Evolutionary conservation across 92 coral and sea anemone genomes (phyloP), one percentile per base, ranked within the genome.

Genomic region (Scolanthus callimorphus): DNA sequence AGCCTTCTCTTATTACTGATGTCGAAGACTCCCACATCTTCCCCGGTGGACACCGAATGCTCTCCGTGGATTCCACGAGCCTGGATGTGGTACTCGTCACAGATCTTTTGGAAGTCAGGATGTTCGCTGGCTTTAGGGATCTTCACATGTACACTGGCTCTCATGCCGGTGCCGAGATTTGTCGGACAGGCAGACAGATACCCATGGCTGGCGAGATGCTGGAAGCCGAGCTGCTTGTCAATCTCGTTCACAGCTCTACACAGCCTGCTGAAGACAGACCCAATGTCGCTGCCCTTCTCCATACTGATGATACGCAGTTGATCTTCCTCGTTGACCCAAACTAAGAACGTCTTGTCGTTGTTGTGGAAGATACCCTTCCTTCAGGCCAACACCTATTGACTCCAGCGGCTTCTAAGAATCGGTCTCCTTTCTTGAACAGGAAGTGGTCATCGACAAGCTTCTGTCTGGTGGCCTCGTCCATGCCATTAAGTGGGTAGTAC

Each of bases 341-440:
- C 95, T 29, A 90, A 52, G 79, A 90, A 90, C 8, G 95, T 85
- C 67, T 85, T 90, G 66, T 75, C 83, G 38, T 56, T 63, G 67
- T 90, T 90, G 84, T 81, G 89, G 79, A 69, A 90, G 84, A 90
- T 90, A 17, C 97, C 97, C 11, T 95, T 85, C 95, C 97, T 28
- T 82, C 83, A 0, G 97, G 97, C 97, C 97, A 90, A 53, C 68
- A 77, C 41, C 76, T 69, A 55, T 82, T 81, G 27, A 78, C 64
- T 8, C 97, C 97, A 11, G 85, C 88, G 17, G 83, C 62, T 51
- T 85, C 92, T 66, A 89, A 44, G 73, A 89, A 85, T 62, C 92
- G 80, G 49, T 76, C 84, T 0, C 80, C 80, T 23, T 73, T 70
- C 78, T 74, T 81, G 77, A 81, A 81, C 39, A 81, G 76, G 67